Percentiles rank a stretch among this genome's conserved stretches.
Conservation (phyloP, 2,113 vertebrate species). For the Notothenia rossii region DNA sequence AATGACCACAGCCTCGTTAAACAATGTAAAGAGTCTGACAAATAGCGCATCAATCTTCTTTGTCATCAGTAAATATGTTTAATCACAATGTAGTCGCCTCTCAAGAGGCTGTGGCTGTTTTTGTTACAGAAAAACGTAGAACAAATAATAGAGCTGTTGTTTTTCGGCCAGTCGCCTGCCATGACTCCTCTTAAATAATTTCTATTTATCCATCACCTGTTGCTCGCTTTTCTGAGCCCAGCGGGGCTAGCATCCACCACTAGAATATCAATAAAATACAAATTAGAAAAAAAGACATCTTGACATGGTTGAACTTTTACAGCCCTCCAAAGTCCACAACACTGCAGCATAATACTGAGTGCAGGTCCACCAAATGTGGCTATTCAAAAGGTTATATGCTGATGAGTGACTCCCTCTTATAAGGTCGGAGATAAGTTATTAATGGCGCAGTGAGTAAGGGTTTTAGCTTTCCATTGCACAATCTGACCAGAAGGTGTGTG, state of each 20-base stretch:
- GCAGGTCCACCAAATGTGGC: background rate
- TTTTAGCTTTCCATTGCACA: background rate
- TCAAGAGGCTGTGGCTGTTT: background rate
- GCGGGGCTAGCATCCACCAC: background rate
- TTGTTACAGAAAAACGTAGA: conserved; percentile 1
- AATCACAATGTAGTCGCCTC: background rate
- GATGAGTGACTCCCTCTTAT: conserved; percentile 14
- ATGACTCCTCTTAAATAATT: conserved; percentile 30
- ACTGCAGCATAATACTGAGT: background rate
- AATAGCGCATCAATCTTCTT: background rate
- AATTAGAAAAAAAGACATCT: conserved; percentile 12
- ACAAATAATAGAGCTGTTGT: conserved; percentile 18
- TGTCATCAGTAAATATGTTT: background rate
- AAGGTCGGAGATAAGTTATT: background rate
- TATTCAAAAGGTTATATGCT: conserved; percentile 7
- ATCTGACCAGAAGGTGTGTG: background rate
- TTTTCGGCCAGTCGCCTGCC: conserved; percentile 6
- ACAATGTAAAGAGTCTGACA: background rate
- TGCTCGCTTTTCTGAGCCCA: conserved; percentile 11
- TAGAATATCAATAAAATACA: conserved; percentile 39
- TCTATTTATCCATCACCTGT: conserved; percentile 30
- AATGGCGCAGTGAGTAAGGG: conserved; percentile 4
- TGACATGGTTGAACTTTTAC: conserved; percentile 3
- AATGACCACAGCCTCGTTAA: background rate
- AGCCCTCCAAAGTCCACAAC: background rate